phyloP scores from a whole-genome alignment of 1,140 invertebrate species.

The Sarcophaga peregrina region DNA sequence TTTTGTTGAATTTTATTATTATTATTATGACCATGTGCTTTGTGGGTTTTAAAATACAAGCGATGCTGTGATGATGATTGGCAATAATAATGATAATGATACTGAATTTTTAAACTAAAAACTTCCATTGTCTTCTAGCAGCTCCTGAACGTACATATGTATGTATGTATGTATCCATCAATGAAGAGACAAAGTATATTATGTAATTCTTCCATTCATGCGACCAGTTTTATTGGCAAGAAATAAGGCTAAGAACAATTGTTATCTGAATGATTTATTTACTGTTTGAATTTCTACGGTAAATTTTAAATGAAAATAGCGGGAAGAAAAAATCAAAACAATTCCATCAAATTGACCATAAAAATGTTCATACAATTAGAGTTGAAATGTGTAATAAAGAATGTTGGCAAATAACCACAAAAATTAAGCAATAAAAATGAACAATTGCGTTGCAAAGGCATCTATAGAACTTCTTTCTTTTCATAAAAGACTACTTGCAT shows the following conservation, averaged over 20 bases:
- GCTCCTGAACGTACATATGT: background rate
- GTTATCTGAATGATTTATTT: no score
- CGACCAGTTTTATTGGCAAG: background rate
- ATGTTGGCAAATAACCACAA: background rate
- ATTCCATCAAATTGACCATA: slow-evolving; percentile 20
- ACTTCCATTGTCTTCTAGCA: background rate
- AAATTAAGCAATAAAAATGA: background rate
- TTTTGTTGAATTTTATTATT: background rate
- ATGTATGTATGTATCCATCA: no score
- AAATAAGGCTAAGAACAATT: no score
- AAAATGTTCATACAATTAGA: slow-evolving; percentile 27
- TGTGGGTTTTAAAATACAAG: background rate
- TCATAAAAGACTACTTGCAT: no score
- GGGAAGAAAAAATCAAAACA: background rate
- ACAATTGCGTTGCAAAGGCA: background rate
- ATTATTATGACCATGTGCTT: background rate
- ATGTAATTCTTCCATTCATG: background rate
- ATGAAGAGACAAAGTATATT: no score
- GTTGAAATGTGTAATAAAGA: background rate
- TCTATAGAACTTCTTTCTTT: no score
- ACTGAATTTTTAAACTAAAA: background rate
- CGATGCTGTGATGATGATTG: background rate
- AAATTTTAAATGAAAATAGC: background rate
- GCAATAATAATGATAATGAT: no score
- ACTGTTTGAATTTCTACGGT: no score